These are phyloP conservation scores for Bothrops jararaca DNA, from an alignment of 2,113 vertebrate species.

Conservation along the genomic window DNA sequence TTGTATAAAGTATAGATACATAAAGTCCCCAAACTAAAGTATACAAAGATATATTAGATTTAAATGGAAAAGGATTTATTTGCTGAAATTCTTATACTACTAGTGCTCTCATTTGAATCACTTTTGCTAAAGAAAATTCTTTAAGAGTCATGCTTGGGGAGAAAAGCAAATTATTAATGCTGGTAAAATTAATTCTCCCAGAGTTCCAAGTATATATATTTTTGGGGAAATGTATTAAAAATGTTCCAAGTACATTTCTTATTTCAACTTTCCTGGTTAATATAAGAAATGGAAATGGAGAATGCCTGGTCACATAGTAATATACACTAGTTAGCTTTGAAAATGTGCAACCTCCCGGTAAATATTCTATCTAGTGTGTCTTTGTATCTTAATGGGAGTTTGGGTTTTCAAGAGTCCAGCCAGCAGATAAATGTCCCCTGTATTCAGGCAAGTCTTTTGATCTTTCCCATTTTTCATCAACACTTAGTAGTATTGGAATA, in stretches of 20 bases:
- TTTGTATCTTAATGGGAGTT: neutral
- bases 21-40: neutral
- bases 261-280: neutral
- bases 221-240: neutral
- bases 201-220: neutral
- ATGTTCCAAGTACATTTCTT: neutral
- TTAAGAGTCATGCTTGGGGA: neutral
- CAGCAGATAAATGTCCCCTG: neutral
- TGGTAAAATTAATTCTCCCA: neutral
- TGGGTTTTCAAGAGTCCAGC: neutral
- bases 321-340: neutral
- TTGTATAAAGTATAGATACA: neutral
- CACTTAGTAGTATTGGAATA: neutral
- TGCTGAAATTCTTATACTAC: neutral
- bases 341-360: neutral
- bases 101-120: neutral
- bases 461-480: neutral
- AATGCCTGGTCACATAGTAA: neutral
- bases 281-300: neutral
- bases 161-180: neutral
- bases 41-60: neutral
- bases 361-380: neutral
- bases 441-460: neutral
- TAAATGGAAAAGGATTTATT: neutral
- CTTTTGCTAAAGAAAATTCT: neutral